Base-by-base conservation (phyloP, 2,888 invertebrate genomes). In the Scaptodrosophila latifasciaeformis region DNA sequence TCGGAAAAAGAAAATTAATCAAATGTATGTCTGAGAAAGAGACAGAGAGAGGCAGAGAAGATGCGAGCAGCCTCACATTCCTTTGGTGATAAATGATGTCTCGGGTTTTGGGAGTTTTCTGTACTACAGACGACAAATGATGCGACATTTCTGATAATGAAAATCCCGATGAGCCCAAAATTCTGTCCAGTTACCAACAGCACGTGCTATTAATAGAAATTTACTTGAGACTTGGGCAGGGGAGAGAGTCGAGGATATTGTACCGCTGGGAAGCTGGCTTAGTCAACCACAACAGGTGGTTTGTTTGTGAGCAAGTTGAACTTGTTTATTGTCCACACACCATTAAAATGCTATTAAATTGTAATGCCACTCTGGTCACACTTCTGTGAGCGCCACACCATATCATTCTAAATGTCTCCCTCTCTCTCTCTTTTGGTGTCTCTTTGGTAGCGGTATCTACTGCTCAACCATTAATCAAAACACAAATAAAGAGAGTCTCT, bases 111-210 rank as follows among this genome's bases (percentile, higher is more conserved):
- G 61, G 70, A 67, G n/a, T n/a, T n/a, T n/a, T n/a, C n/a, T n/a
- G n/a, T n/a, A n/a, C n/a, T n/a, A n/a, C 66, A 66, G 68, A 82
- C 81, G 84, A 84, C 84, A 84, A 84, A 84, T 84, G 83, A 81
- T 78, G 72, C 67, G 80, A 77, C 76, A 70, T 81, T 72, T 61
- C 65, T 78, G 79, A 79, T 82, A 79, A 82, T 68, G 70, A 75
- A 78, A 75, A 79, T 75, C 79, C 78, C 68, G 76, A 59, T 54
- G 68, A 53, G 52, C 67, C 53, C 59, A 56, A 48, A 54, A 62
- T 54, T 60, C 70, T 50, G 49, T 40, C 44, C 45, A 27, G 45
- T 18, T 34, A 34, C 15, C 34, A 34, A 35, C 13, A 27, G 44
- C 45, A 43, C 15, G 7, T 21, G 44, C 30, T 37, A 30, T 17